These are phyloP conservation scores for Drosophila carrolli DNA, from an alignment of 1,140 invertebrate species.

Conservation along the genomic window DNA sequence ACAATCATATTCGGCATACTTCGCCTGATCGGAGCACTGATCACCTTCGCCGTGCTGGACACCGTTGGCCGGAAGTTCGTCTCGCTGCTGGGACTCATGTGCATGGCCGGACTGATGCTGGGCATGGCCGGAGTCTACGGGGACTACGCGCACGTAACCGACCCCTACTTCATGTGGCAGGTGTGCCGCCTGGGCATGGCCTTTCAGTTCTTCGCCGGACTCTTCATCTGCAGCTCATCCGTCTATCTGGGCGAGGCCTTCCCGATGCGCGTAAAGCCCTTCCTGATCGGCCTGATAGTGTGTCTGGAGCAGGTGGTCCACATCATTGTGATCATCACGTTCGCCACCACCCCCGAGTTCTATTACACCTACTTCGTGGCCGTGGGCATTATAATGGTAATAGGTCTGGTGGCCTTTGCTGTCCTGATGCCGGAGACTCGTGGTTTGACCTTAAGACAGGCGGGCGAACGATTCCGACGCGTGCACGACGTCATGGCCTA, in stretches of 20 bases:
- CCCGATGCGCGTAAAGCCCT: conserved; percentile 57
- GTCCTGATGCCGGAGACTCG: conserved; percentile 68
- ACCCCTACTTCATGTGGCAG: conserved; percentile 48
- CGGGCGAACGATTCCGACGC: conserved; percentile 56
- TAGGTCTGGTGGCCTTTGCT: conserved; percentile 49
- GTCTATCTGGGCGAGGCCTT: conserved; percentile 70
- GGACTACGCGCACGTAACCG: neutral
- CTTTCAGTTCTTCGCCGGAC: conserved; percentile 71
- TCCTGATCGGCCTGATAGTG: conserved; percentile 57
- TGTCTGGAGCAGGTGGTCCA: conserved; percentile 67
- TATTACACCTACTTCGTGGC: conserved; percentile 53
- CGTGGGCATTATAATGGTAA: conserved; percentile 59
- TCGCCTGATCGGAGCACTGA: conserved; percentile 51
- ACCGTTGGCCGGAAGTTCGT: conserved; percentile 54
- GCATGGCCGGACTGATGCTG: conserved; percentile 65
- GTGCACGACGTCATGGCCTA: conserved; percentile 44
- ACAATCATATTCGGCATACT: conserved; percentile 37
- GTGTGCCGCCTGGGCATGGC: conserved; percentile 52
- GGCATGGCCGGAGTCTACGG: conserved; percentile 60
- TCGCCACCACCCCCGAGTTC: neutral
- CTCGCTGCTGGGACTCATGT: conserved; percentile 49
- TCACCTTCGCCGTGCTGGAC: conserved; percentile 49
- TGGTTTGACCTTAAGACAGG: conserved; percentile 52
- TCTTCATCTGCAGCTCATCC: conserved; percentile 52
- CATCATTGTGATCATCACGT: conserved; percentile 62